phyloP scores from a whole-genome alignment of 1,140 invertebrate genomes.

The Pristionchus pacificus region DNA sequence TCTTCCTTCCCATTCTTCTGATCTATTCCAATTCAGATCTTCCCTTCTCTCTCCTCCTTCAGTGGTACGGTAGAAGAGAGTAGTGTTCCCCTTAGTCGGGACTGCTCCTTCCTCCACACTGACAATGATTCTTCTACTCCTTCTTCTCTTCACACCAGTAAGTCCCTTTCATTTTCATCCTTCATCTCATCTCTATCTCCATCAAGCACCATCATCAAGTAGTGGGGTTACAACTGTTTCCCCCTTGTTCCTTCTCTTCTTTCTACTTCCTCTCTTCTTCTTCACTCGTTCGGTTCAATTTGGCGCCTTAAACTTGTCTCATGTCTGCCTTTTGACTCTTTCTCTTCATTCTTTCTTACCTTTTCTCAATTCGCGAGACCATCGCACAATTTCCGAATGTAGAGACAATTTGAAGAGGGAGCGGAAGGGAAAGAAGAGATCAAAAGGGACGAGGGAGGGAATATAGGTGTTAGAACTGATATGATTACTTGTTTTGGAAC shows the following conservation, averaged over 20 bases:
- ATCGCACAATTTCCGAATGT: slow-evolving; percentile 11
- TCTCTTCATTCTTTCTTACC: too few relatives aligned
- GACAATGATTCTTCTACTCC: slow-evolving; percentile 20
- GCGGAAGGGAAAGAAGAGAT: slow-evolving; percentile 12
- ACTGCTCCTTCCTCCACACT: slow-evolving; percentile 17
- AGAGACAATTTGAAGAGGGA: slow-evolving; percentile 8
- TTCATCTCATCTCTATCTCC: background rate
- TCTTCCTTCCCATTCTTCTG: slow-evolving; percentile 5
- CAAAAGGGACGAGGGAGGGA: background rate
- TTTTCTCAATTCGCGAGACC: slow-evolving; percentile 13
- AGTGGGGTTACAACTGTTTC: background rate
- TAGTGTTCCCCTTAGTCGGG: slow-evolving; percentile 6
- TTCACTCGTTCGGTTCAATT: background rate
- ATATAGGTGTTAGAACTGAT: too few relatives aligned
- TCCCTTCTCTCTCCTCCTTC: background rate
- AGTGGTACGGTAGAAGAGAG: slow-evolving; percentile 5
- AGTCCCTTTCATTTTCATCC: slow-evolving; percentile 15
- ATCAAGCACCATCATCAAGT: background rate
- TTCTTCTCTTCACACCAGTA: slow-evolving; percentile 10
- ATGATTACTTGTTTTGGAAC: too few relatives aligned
- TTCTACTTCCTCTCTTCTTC: slow-evolving; percentile 3
- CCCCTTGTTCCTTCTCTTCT: background rate
- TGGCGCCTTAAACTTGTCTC: background rate
- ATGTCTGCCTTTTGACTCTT: slow-evolving; percentile 10
- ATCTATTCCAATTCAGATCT: background rate